These are phyloP conservation scores for Pseudopipra pipra DNA, from an alignment of 2,113 vertebrate genomes.

Conservation along the genomic window DNA sequence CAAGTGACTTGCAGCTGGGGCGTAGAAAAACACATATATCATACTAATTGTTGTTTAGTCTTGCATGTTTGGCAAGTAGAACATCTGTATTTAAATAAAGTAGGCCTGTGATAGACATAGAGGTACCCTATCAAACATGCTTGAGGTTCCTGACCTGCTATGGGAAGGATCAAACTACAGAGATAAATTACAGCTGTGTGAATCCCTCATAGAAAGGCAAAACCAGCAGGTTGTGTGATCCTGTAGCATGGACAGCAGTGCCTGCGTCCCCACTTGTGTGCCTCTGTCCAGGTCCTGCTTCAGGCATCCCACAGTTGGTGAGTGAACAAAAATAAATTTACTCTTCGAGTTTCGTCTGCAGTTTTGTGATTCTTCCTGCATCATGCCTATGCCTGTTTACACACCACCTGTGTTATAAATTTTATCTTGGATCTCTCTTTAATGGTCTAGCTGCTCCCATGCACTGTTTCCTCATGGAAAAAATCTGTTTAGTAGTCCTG, in stretches of 20 bases:
- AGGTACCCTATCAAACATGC: fast-evolving
- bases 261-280: not conserved
- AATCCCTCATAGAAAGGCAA: not conserved
- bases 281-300: not conserved
- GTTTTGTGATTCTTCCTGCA: not conserved
- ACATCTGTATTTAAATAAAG: not conserved
- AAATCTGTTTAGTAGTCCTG: not conserved
- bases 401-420: not conserved
- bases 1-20: not conserved
- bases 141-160: not conserved
- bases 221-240: not conserved
- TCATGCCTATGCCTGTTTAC: not conserved
- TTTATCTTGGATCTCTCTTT: not conserved
- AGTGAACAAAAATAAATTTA: not conserved
- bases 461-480: slow-evolving; percentile 20
- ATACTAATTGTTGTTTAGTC: not conserved
- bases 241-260: fast-evolving
- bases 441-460: not conserved
- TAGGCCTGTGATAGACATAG: fast-evolving
- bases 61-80: not conserved
- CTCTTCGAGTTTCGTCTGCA: not conserved
- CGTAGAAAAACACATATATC: not conserved
- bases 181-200: too few relatives aligned
- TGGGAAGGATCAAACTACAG: not conserved
- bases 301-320: fast-evolving